Base-by-base conservation (phyloP, 2,113 vertebrate species). In the Rhabdomys dilectus region DNA sequence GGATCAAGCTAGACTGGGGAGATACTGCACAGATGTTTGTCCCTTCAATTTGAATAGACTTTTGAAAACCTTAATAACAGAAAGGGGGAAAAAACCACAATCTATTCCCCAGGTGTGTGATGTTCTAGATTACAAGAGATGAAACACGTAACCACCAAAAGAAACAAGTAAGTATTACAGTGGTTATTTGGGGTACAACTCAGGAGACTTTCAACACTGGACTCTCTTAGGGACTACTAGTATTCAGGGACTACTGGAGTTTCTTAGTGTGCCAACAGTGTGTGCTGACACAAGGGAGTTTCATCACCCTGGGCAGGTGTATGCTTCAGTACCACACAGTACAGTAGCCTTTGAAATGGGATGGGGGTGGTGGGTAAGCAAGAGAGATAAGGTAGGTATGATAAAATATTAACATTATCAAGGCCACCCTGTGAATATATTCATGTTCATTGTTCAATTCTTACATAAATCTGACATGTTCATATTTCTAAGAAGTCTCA, bases 401-500 rank as follows among this genome's bases (percentile, higher is more conserved):
- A 53, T 39, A 95, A 95, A 91, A 93, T 64, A 24, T 45, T 72
- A 88, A 60, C 34, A 62, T 68, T 62, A 82, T 7, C 93, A 31
- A 88, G 60, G 75, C 58, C 51, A 34, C 5, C 56, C 22, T 45
- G 3, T 36, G 34, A 94, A 56, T 82, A 64, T 19, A 53, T 6
- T 56, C 3, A 39, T 72, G 2, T 64, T 82, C 39, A 56, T 88
- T 92, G 62, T 85, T 77, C 31, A 62, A 68, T 91, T 76, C 51
- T 92, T 92, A 60, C 22, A 4, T 51, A 93, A 45, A 12, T 82
- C 91, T 96, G 15, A 88, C 56, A 88, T 72, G 88, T 80, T 91
- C n/a, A 53, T 73, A 91, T 88, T 62, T 78, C n/a, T 58, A 91
- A 93, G 81, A 76, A 81, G 60, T 58, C 96, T 48, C 7, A 39